Percentiles rank a stretch among this genome's conserved stretches.
These are phyloP conservation scores for Eupithecia inturbata DNA, from an alignment of 2,888 invertebrate genomes.

Conservation along the genomic window DNA sequence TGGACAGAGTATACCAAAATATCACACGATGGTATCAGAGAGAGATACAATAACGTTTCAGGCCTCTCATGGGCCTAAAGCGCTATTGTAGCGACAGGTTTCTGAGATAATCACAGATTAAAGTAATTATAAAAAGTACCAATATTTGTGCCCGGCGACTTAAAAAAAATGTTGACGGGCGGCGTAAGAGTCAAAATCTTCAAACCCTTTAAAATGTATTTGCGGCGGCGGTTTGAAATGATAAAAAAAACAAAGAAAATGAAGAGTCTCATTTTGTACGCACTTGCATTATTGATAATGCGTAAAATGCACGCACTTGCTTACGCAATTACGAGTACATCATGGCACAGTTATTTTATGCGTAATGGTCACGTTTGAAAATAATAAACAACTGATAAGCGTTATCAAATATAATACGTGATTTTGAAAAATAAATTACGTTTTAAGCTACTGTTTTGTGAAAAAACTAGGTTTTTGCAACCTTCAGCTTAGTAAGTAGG, in stretches of 20 bases:
- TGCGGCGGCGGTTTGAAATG: neutral
- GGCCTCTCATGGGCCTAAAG: no score
- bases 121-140: no score
- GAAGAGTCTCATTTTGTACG: neutral
- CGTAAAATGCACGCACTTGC: constrained; percentile 1
- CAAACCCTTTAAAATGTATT: no score
- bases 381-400: neutral
- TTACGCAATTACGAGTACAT: neutral
- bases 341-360: neutral
- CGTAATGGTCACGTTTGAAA: neutral
- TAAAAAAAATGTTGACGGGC: no score
- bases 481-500: no score
- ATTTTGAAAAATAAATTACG: neutral
- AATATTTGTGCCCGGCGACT: no score
- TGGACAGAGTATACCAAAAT: no score
- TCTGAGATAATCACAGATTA: no score
- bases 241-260: neutral
- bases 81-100: no score
- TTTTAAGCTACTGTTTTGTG: neutral
- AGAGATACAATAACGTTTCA: no score
- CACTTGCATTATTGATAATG: neutral
- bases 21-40: no score
- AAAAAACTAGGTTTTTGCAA: neutral
- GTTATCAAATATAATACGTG: neutral
- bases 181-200: no score